Percentiles rank a stretch among this genome's conserved stretches.
These are phyloP conservation scores for Orthochromis indermauri DNA, from an alignment of 2,113 vertebrate genomes.

Conservation along the genomic window DNA sequence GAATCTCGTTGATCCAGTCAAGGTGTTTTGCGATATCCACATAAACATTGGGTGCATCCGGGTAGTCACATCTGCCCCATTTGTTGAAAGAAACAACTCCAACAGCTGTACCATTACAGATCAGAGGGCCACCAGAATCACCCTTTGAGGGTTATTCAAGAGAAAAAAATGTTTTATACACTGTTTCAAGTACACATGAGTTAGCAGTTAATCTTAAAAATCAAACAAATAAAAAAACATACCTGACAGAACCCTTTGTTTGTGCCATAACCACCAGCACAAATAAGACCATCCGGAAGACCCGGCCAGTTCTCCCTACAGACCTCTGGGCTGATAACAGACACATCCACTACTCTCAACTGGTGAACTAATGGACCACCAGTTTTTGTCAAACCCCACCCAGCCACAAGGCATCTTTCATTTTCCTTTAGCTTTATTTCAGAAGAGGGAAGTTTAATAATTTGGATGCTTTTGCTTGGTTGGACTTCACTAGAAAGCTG, in stretches of 20 bases:
- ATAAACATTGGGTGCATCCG: not conserved
- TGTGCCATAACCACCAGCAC: not conserved
- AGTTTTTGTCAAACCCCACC: not conserved
- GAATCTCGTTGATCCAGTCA: not conserved
- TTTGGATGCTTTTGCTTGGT: rapidly evolving
- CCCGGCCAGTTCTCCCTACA: not conserved
- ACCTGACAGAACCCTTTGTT: not conserved
- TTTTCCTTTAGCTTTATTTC: not conserved
- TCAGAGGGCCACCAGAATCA: not conserved
- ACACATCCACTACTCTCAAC: not conserved
- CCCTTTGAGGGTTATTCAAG: not conserved
- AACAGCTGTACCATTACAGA: not conserved
- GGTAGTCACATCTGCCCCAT: not conserved
- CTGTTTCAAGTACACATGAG: not conserved
- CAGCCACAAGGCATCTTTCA: not conserved
- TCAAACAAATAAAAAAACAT: not conserved
- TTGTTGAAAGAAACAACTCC: not conserved
- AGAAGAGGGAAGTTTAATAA: not conserved
- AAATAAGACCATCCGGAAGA: not conserved
- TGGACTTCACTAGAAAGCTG: not conserved
- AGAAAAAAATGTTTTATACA: not conserved
- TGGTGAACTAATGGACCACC: not conserved
- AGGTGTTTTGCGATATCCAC: not conserved
- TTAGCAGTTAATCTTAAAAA: not conserved
- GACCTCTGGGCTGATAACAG: not conserved